These are phyloP conservation scores for Chloroclysta siterata DNA, from an alignment of 2,888 invertebrate genomes.

Conservation along the genomic window DNA sequence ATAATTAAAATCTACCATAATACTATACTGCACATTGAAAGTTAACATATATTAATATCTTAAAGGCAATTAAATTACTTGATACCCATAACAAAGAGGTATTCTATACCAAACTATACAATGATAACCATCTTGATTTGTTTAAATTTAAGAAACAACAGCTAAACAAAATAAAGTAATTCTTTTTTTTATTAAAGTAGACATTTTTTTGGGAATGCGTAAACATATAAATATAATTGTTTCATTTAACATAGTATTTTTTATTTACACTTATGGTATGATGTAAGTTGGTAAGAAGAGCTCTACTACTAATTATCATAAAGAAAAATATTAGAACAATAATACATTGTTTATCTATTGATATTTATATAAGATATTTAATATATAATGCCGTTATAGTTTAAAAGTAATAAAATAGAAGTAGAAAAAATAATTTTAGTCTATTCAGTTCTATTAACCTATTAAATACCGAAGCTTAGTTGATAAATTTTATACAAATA, in stretches of 20 bases:
- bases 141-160: slow-evolving; percentile 1
- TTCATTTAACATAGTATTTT: too few relatives aligned
- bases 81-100: slow-evolving; percentile 44
- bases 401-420: too few relatives aligned
- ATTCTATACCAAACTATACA: slow-evolving; percentile 52
- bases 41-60: slow-evolving; percentile 16
- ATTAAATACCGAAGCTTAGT: too few relatives aligned
- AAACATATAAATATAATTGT: too few relatives aligned
- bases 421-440: too few relatives aligned
- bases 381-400: too few relatives aligned
- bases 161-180: not conserved
- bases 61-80: slow-evolving; percentile 36
- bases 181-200: not conserved
- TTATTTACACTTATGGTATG: not conserved
- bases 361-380: too few relatives aligned
- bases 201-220: not conserved
- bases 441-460: too few relatives aligned
- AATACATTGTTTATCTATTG: too few relatives aligned
- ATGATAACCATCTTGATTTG: slow-evolving; percentile 15
- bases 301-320: not conserved
- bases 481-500: too few relatives aligned
- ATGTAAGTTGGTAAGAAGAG: not conserved
- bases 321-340: too few relatives aligned
- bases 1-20: slow-evolving; percentile 45
- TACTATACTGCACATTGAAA: slow-evolving; percentile 24